Base-by-base conservation (phyloP, 2,113 vertebrate genomes). In the Phasianus colchicus region DNA sequence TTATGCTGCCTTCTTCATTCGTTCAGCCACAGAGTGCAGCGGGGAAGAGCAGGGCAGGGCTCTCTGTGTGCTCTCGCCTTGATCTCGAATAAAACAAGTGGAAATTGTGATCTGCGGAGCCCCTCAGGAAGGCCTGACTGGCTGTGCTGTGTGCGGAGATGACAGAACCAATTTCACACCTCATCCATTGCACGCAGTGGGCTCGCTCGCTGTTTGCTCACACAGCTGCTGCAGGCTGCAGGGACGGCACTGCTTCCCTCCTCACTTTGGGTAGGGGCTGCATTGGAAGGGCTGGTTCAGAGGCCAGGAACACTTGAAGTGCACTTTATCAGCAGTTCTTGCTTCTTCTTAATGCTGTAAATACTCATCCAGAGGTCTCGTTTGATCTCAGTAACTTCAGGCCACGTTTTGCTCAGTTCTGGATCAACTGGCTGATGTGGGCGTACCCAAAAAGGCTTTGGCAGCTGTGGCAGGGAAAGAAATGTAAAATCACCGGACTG, bases 91-190 rank as follows among this genome's bases (percentile, higher is more conserved):
- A 61, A 82, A 94, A 69, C 54, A 67, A 70, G 38, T 45, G 67
- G 67, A 86, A 86, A 83, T 64, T 13, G 11, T 21, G 32, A 79
- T 92, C 64, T 89, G 88, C 34, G 77, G 94, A 81, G 32, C 24
- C 19, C 16, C 67, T 38, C 54, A 72, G 32, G 64, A 96, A 92
- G 70, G 85, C 12, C 72, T 77, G 52, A n/a, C 77, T 72, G 86
- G 71, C 34, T 4, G 9, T 80, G 83, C 81, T 73, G 83, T 73
- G 57, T 34, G 61, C 74, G 66, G 84, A 85, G 91, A 91, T 90
- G 95, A 92, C 86, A 97, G 94, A 75, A 88, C 65, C 72, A 60
- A 14, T 96, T 95, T 95, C 93, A 90, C 72, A 92, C 77, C 75
- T 96, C 88, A 87, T 92, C 82, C 57, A 32, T 95, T 94, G 92